Percentiles rank a stretch among this genome's conserved stretches.
phyloP scores from a whole-genome alignment of 2,888 invertebrate genomes.

The Acronicta psi region DNA sequence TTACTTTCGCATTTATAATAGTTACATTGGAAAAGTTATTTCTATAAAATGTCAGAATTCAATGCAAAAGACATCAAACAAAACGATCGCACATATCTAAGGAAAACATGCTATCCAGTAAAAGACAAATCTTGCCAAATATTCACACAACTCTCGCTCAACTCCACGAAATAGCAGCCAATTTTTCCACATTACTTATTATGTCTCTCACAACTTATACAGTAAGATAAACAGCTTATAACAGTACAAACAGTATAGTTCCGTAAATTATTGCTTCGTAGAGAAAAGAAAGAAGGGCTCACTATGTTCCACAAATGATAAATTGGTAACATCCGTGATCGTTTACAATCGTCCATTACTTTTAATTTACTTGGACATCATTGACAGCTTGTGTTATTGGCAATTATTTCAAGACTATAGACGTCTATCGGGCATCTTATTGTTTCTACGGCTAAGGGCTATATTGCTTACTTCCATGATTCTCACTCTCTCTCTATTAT shows the following conservation, averaged over 20 bases:
- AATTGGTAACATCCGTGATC: constrained; percentile 76
- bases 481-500: neutral
- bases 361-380: constrained; percentile 65
- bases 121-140: constrained; percentile 8
- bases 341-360: constrained; percentile 63
- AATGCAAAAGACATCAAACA: neutral
- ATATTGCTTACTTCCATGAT: constrained; percentile 1
- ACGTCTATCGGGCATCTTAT: constrained; percentile 5
- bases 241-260: constrained; percentile 9
- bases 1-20: neutral
- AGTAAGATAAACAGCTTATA: constrained; percentile 17
- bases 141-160: neutral
- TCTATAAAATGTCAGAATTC: neutral
- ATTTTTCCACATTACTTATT: constrained; percentile 11
- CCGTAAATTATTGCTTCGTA: constrained; percentile 16
- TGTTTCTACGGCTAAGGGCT: constrained; percentile 1
- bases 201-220: constrained; percentile 3
- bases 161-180: constrained; percentile 9
- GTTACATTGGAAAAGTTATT: neutral
- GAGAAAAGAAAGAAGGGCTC: constrained; percentile 38
- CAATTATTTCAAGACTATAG: constrained; percentile 62
- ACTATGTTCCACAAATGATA: constrained; percentile 53
- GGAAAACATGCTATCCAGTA: neutral
- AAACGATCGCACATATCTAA: neutral
- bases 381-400: constrained; percentile 66